Evolutionary conservation across 1,140 invertebrate genomes (phyloP).

Genomic region (Caenorhabditis briggsae): DNA sequence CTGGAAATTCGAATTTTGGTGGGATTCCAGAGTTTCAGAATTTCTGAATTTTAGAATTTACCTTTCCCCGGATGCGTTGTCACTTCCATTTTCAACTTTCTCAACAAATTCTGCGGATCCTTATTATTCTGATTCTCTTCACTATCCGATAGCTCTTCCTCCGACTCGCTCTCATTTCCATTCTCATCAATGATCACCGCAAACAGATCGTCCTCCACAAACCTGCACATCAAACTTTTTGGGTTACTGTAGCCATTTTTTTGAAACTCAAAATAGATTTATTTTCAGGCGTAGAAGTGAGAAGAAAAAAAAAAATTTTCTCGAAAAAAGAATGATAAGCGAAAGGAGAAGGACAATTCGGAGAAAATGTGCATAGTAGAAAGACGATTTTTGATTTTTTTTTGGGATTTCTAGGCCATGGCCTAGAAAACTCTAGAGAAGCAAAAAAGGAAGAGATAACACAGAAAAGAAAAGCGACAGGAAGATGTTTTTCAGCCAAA

Average conservation of each 20-base stretch:
- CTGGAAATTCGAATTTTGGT: not conserved
- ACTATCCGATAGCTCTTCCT: conserved; percentile 18
- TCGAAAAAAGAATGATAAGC: conserved; percentile 20
- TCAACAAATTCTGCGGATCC: conserved; percentile 38
- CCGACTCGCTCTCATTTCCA: conserved; percentile 19
- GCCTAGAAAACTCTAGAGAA: not conserved
- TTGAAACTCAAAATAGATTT: not conserved
- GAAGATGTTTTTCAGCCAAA: too few relatives aligned
- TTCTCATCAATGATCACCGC: conserved; percentile 45
- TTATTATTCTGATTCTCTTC: conserved; percentile 29
- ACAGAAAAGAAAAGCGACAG: too few relatives aligned
- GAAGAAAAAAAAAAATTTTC: not conserved
- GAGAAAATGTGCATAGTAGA: conserved; percentile 36
- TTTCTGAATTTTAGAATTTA: too few relatives aligned
- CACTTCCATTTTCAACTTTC: conserved; percentile 29
- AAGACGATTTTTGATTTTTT: conserved; percentile 27
- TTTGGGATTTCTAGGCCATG: too few relatives aligned
- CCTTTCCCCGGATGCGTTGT: conserved; percentile 33
- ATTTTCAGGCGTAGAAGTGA: conserved; percentile 1
- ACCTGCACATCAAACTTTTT: conserved; percentile 3
- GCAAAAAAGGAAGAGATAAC: not conserved
- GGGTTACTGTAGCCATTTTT: not conserved
- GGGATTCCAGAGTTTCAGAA: not conserved
- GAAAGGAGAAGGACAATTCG: conserved; percentile 31
- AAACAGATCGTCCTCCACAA: conserved; percentile 36